Evolutionary conservation across 2,888 invertebrate genomes (phyloP).

Genomic region (Heliconius hortense): DNA sequence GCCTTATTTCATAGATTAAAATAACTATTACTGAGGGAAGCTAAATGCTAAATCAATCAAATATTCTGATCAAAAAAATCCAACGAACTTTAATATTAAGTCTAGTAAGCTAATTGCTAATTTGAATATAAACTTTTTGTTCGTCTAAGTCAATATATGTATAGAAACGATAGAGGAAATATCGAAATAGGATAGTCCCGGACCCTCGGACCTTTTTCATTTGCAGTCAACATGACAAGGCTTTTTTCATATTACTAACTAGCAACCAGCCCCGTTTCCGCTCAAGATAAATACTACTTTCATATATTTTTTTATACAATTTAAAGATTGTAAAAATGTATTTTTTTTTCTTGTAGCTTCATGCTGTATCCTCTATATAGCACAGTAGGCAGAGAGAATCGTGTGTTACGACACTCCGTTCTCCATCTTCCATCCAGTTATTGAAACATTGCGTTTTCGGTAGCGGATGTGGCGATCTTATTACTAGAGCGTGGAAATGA

Average conservation of each 20-base stretch:
- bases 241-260: slow-evolving; percentile 10
- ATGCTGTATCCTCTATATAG: not conserved
- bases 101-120: no score
- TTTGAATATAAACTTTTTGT: slow-evolving; percentile 13
- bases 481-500: no score
- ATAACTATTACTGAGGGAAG: no score
- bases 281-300: not conserved
- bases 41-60: not conserved
- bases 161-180: not conserved
- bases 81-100: no score
- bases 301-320: not conserved
- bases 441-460: no score
- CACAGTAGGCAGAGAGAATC: not conserved
- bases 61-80: not conserved
- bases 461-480: no score
- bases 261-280: not conserved
- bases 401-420: no score
- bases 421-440: no score
- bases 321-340: not conserved
- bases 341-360: not conserved
- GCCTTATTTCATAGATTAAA: no score
- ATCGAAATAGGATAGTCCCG: slow-evolving; percentile 4
- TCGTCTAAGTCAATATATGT: not conserved
- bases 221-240: slow-evolving; percentile 10
- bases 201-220: slow-evolving; percentile 4